phyloP scores from a whole-genome alignment of 2,888 invertebrate genomes.

The Tricholauxania praeusta region DNA sequence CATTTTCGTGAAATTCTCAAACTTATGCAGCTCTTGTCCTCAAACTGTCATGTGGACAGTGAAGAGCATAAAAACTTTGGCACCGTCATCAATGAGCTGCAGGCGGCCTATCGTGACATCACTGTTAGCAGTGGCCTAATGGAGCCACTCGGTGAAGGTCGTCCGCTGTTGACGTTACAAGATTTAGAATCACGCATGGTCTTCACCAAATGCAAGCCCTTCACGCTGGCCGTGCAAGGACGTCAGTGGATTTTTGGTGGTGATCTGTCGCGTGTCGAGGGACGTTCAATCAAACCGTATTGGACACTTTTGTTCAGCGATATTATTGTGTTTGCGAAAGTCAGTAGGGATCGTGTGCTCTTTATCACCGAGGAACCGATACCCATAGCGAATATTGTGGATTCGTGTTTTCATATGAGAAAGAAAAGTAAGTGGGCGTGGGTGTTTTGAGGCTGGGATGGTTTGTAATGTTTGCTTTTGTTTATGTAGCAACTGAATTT shows the following conservation, averaged over 20 bases:
- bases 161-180: slow-evolving; percentile 83
- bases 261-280: slow-evolving; percentile 85
- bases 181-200: slow-evolving; percentile 89
- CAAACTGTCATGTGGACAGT: slow-evolving; percentile 67
- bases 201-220: slow-evolving; percentile 92
- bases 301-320: slow-evolving; percentile 90
- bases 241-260: slow-evolving; percentile 93
- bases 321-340: slow-evolving; percentile 86
- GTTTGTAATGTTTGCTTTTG: background rate
- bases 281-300: slow-evolving; percentile 83
- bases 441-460: background rate
- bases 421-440: slow-evolving; percentile 76
- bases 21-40: slow-evolving; percentile 71
- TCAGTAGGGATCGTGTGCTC: slow-evolving; percentile 86
- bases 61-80: slow-evolving; percentile 68
- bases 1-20: slow-evolving; percentile 79
- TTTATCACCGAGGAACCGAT: slow-evolving; percentile 91
- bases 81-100: slow-evolving; percentile 66
- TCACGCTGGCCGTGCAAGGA: slow-evolving; percentile 84
- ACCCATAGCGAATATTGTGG: slow-evolving; percentile 80
- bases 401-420: slow-evolving; percentile 86
- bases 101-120: slow-evolving; percentile 83
- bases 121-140: slow-evolving; percentile 86
- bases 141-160: slow-evolving; percentile 87
- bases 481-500: slow-evolving; percentile 83